phyloP scores from a whole-genome alignment of 2,888 invertebrate genomes.

The Danaus chrysippus region DNA sequence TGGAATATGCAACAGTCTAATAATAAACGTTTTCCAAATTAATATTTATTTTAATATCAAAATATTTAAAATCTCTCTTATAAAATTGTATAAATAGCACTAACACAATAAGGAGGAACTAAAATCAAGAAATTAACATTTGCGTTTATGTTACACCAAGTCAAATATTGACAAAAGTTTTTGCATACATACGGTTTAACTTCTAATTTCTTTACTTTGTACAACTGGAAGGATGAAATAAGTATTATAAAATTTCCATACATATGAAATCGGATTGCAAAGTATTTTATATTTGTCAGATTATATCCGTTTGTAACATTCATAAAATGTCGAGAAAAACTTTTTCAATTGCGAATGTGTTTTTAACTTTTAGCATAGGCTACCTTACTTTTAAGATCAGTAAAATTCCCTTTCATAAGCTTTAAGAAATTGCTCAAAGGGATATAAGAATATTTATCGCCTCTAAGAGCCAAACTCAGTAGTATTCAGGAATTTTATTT shows the following conservation, averaged over 20 bases:
- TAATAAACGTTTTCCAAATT: too few relatives aligned
- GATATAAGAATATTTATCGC: constrained; percentile 19
- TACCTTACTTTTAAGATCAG: constrained; percentile 1
- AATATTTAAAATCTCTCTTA: too few relatives aligned
- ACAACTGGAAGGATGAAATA: background rate
- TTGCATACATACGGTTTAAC: too few relatives aligned
- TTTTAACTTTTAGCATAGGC: background rate
- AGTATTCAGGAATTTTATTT: constrained; percentile 43
- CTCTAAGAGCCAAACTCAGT: constrained; percentile 35
- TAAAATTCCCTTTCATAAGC: background rate
- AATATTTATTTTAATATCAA: too few relatives aligned
- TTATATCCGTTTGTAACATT: constrained; percentile 12
- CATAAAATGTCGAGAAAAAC: constrained; percentile 15
- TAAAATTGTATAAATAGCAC: too few relatives aligned
- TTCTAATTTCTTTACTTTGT: too few relatives aligned
- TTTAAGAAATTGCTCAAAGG: constrained; percentile 7
- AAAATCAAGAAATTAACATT: too few relatives aligned
- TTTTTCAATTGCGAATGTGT: constrained; percentile 24
- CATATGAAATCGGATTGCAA: background rate
- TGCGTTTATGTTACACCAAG: too few relatives aligned
- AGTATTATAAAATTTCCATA: constrained; percentile 1
- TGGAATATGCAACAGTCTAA: too few relatives aligned
- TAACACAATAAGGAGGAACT: too few relatives aligned
- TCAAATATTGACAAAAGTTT: too few relatives aligned
- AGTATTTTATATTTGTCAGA: background rate